A percentile compares a stretch with the other conserved stretches of the same genome.
phyloP scores from a whole-genome alignment of 2,888 invertebrate species.

The Phengaris alcon region DNA sequence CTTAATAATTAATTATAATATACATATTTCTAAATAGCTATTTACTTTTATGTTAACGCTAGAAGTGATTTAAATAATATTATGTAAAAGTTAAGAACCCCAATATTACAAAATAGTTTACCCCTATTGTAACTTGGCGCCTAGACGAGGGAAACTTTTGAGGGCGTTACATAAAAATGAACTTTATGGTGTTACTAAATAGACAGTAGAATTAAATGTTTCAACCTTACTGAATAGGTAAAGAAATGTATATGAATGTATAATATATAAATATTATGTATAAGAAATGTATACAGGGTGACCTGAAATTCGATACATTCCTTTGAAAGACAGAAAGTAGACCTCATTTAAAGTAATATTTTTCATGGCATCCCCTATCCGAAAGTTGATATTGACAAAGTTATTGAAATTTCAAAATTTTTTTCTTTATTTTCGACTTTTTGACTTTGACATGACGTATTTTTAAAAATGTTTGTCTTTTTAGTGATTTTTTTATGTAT shows the following conservation, averaged over 20 bases:
- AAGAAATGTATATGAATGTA: not conserved
- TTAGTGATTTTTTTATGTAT: too few relatives aligned
- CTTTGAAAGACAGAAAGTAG: too few relatives aligned
- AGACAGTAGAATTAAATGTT: not conserved
- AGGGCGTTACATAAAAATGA: constrained; percentile 20
- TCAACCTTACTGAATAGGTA: not conserved
- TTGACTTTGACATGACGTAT: too few relatives aligned
- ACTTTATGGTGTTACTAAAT: constrained; percentile 30
- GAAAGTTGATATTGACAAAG: too few relatives aligned
- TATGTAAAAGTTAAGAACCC: constrained; percentile 32
- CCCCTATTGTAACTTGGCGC: constrained; percentile 46
- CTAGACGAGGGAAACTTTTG: constrained; percentile 51
- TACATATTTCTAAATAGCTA: not conserved
- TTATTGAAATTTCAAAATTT: too few relatives aligned
- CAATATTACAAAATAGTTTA: constrained; percentile 40
- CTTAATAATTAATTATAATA: not conserved
- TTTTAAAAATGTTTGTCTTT: too few relatives aligned
- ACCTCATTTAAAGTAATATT: too few relatives aligned
- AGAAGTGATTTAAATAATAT: not conserved
- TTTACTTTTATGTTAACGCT: not conserved
- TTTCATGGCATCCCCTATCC: too few relatives aligned
- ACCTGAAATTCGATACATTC: too few relatives aligned
- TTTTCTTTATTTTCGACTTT: too few relatives aligned
- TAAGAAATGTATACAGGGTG: too few relatives aligned
- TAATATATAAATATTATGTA: too few relatives aligned